Base-by-base conservation (phyloP, 92 coral and sea anemone genomes). In the Bergia puertoricense region DNA sequence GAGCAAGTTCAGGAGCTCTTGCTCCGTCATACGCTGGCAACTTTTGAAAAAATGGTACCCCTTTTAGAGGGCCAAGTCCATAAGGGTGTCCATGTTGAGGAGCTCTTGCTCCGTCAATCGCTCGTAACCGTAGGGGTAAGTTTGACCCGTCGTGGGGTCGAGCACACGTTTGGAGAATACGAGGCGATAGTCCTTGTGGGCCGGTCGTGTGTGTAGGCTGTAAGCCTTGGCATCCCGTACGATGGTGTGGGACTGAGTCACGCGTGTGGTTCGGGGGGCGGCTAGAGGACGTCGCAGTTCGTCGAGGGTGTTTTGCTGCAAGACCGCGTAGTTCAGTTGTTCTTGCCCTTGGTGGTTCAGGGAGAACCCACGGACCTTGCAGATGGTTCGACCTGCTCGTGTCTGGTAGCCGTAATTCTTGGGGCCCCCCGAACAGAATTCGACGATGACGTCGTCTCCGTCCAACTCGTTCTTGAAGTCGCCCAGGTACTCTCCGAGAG, bases 361-460 rank as follows among this genome's bases (percentile, higher is more conserved):
- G 86, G 38, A 20, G 78, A 84, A 84, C 9, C 88, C 88, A 0
- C 88, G 73, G 7, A 84, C 88, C 54, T 84, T 84, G 76, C 88
- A 84, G 23, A 44, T 2, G 30, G 54, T 41, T 2, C 39, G 11
- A 3, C 41, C 57, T 10, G 15, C 10, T 5, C 36, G 56, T 37
- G 56, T 39, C 41, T 30, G 16, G 86, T 81, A 81, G n/a, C 74
- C 48, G 37, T 81, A 81, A 14, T 81, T 81, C 59, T 51, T 51
- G 6, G 59, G 59, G 37, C 86, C 75, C 18, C 22, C 86, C 57
- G 86, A 57, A 37, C 39, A 71, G 40, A 81, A 56, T 44, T 81
- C 86, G 3, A 51, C 59, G 59, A 51, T 51, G 14, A 7, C 6
- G 74, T 68, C 74, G 23, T 11, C 74, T 30, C 6, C 23, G 5